Base-by-base conservation (phyloP, 2,797 vertebrate genomes). In the Pteropus rufus region DNA sequence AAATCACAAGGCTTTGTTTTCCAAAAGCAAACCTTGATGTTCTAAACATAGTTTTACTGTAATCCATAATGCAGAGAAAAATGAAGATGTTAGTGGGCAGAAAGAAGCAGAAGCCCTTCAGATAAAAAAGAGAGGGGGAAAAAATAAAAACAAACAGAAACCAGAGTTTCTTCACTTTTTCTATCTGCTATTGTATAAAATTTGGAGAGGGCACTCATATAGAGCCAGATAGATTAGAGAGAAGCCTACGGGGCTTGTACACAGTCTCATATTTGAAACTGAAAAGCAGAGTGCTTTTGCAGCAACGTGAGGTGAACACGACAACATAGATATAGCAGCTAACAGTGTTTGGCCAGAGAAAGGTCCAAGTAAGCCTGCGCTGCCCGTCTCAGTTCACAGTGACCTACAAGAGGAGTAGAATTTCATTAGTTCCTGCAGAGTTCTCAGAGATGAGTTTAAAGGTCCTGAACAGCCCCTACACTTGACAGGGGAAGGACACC, bases 11-110 rank as follows among this genome's bases (percentile, higher is more conserved):
- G 15, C 2, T 64, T 75, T 10, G 0, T 65, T 94, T 94, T 82
- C 64, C 34, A 76, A 94, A 96, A 89, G 19, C 10, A 84, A 91
- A 44, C 54, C 31, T 72, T 75, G 49, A 41, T 64, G 21, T 72
- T 92, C 36, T 73, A 58, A 64, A 72, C 4, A 49, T 2, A 64
- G n/a, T 72, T 95, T 88, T 88, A 60, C 5, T 26, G 0, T 34
- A 91, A 95, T 8, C 44, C 34, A 75, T 0, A 67, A 36, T 36
- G 21, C 9, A 64, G 19, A 80, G 34, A 89, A 88, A 76, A 73
- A 60, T 16, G 7, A 89, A 80, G 21, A 46, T 81, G 75, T 34
- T 62, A 46, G 9, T 11, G 73, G 5, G 11, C 2, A 81, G 44
- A 87, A 69, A 67, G 64, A 81, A 84, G 44, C 29, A 87, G 36